These are phyloP conservation scores for Germaria angustata DNA, from an alignment of 2,888 invertebrate species.

Conservation along the genomic window DNA sequence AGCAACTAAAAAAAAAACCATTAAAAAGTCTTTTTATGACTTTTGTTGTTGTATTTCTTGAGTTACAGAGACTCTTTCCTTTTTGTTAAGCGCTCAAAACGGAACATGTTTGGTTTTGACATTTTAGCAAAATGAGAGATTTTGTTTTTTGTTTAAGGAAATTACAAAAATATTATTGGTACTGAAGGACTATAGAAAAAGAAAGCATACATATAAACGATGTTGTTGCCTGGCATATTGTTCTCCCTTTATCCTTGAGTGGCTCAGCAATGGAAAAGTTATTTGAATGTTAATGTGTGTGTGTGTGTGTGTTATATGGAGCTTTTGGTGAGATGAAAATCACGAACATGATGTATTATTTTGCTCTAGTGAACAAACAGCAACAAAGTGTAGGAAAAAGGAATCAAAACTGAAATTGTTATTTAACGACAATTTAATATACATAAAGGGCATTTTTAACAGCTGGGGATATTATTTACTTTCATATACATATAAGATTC, in stretches of 20 bases:
- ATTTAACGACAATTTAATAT: slow-evolving; percentile 60
- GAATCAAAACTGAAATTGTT: slow-evolving; percentile 24
- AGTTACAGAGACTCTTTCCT: not conserved
- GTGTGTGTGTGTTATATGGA: not conserved
- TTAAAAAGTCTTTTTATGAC: not conserved
- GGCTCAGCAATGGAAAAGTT: slow-evolving; percentile 8
- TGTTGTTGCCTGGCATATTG: not conserved
- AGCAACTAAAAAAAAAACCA: not conserved
- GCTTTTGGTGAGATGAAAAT: slow-evolving; percentile 47
- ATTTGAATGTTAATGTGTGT: not conserved
- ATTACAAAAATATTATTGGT: slow-evolving; percentile 61
- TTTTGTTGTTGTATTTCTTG: not conserved
- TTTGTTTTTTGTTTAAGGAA: slow-evolving; percentile 50
- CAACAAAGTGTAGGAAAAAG: not conserved
- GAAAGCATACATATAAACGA: not conserved
- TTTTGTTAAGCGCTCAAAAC: not conserved
- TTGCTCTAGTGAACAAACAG: not conserved
- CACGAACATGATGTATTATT: slow-evolving; percentile 45
- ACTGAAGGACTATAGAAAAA: not conserved
- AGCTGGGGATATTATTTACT: slow-evolving; percentile 26
- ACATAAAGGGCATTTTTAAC: slow-evolving; percentile 13
- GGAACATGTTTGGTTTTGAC: slow-evolving; percentile 60
- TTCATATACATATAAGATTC: not conserved
- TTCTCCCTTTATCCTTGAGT: slow-evolving; percentile 29
- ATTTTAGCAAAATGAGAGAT: slow-evolving; percentile 55